Evolutionary conservation across 2,113 vertebrate species (phyloP).

Genomic region (Orthonyx spaldingii): DNA sequence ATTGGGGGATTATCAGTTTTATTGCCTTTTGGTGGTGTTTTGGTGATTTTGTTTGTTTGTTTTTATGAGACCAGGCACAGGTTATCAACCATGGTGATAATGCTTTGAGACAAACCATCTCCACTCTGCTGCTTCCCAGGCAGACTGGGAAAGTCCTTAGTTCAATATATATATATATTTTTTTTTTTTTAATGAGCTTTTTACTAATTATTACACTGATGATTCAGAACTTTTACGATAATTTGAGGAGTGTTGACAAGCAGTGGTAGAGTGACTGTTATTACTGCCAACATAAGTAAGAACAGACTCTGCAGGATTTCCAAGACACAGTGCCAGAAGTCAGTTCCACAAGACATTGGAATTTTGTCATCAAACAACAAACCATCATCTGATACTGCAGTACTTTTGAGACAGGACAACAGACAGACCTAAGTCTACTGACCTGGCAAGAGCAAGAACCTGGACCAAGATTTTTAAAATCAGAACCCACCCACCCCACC

Average conservation of each 20-base stretch:
- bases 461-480: neutral
- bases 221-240: neutral
- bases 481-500: neutral
- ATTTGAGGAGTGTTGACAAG: neutral
- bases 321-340: neutral
- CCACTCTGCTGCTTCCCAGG: neutral
- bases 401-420: neutral
- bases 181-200: neutral
- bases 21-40: neutral
- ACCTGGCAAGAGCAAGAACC: neutral
- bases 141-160: neutral
- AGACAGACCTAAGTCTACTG: neutral
- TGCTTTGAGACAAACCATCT: neutral
- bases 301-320: neutral
- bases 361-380: neutral
- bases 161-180: neutral
- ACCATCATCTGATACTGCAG: neutral
- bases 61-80: neutral
- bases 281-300: neutral
- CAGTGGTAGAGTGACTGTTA: neutral
- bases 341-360: accelerated
- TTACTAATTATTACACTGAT: neutral
- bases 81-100: neutral
- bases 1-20: neutral
- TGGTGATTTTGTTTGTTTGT: neutral